Base-by-base conservation (phyloP, 1,140 invertebrate species). In the Cotesia chilonis region DNA sequence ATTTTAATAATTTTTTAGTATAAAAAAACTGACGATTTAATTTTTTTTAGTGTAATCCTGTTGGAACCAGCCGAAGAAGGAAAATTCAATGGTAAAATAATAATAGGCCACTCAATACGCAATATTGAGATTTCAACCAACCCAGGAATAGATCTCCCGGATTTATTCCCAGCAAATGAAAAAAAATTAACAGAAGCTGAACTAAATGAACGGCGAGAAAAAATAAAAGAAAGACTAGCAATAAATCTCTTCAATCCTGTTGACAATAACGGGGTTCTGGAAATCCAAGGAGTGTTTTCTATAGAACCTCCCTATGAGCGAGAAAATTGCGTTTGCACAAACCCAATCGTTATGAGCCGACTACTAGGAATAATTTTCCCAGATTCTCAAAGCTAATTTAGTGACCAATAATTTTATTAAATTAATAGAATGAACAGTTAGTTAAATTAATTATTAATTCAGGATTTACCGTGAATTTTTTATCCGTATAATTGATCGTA, bases 281-380 rank as follows among this genome's bases (percentile, higher is more conserved):
- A 72, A 14, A 83, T 87, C 10, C 76, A 81, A 68, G 78, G 82
- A 59, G 78, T 74, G 14, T 52, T 86, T 4, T 76, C 74, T 0
- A 85, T 87, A 73, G 78, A 84, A 72, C 84, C 85, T 17, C 85
- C 85, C 3, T 87, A 86, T 64, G 74, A 75, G 9, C 51, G 75
- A 3, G 78, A 85, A 36, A 78, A 85, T 70, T 85, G 83, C 41
- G 70, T 79, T 20, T 85, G 82, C 35, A 77, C 77, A 0, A 86
- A 85, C 28, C 80, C 75, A 63, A 83, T 82, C 66, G 76, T 87
- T 69, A 76, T 86, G 66, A 78, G 61, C 61, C 83, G 81, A 78
- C 80, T 87, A 76, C 82, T 47, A 47, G 10, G 41, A 9, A 47
- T 47, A 2, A 47, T 47, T 47, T 47, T 47, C 10, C 41, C 41